Evolutionary conservation across 2,113 vertebrate species (phyloP).

Genomic region (Pristiophorus japonicus): DNA sequence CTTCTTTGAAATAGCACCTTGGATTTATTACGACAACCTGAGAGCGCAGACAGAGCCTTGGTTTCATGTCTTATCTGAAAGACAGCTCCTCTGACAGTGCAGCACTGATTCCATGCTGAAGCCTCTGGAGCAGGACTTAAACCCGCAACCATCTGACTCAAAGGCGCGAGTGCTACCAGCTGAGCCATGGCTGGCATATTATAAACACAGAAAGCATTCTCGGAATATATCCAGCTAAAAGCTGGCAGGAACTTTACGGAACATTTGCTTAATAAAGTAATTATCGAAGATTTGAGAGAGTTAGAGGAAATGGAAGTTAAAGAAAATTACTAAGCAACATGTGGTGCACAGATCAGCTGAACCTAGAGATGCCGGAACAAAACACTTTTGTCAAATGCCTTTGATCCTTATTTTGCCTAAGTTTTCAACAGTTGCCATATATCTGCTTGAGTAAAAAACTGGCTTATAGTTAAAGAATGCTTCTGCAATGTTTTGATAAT

Average conservation of each 20-base stretch:
- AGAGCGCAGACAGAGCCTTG: too few species aligned
- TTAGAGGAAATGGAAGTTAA: not conserved
- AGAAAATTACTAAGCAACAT: not conserved
- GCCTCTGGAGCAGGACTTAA: not conserved
- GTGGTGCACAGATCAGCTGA: not conserved
- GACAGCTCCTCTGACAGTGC: too few species aligned
- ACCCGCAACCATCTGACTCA: not conserved
- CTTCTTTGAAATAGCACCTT: too few species aligned
- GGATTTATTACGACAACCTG: too few species aligned
- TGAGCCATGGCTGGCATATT: not conserved
- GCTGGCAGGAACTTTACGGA: not conserved
- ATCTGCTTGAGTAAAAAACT: not conserved
- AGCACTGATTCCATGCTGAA: not conserved
- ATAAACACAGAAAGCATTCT: not conserved
- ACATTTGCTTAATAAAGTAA: not conserved
- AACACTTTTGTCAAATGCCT: not conserved
- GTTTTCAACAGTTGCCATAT: not conserved
- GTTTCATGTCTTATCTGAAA: too few species aligned
- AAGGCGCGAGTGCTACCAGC: not conserved
- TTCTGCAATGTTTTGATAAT: not conserved
- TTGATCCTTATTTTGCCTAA: not conserved
- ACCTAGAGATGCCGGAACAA: not conserved
- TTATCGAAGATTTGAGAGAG: not conserved
- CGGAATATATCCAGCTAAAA: not conserved
- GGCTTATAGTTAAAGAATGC: not conserved